Percentiles rank a stretch among this genome's conserved stretches.
These are phyloP conservation scores for Thomomys bottae DNA, from an alignment of 2,113 vertebrate genomes.

Conservation along the genomic window DNA sequence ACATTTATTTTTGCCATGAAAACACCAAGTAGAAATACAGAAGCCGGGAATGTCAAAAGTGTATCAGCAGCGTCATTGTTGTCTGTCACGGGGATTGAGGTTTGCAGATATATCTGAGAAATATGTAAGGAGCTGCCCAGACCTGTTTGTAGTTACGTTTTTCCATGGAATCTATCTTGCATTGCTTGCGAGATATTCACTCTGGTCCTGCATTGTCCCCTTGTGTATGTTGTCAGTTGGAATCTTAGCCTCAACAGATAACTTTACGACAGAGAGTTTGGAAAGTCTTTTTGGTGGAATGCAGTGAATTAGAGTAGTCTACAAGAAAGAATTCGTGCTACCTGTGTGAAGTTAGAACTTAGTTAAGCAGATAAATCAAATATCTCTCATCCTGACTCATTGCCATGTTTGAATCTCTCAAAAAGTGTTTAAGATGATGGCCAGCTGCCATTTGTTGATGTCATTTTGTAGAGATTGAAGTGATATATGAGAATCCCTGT, in stretches of 20 bases:
- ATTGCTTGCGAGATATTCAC: background rate
- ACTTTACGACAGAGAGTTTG: background rate
- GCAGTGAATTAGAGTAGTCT: background rate
- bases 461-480: background rate
- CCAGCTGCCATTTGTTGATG: background rate
- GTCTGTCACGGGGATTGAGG: background rate
- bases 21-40: background rate
- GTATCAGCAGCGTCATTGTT: background rate
- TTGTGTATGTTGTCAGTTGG: accelerated
- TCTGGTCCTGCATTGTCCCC: background rate
- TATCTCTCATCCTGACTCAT: background rate
- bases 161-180: accelerated
- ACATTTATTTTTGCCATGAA: background rate
- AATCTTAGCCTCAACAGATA: background rate
- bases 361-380: background rate
- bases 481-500: background rate
- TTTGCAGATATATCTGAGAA: background rate
- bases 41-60: accelerated
- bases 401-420: background rate
- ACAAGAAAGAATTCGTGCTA: background rate
- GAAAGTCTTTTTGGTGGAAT: background rate
- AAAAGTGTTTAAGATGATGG: background rate
- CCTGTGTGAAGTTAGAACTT: background rate
- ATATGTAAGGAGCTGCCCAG: background rate
- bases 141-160: background rate